A percentile compares a stretch with the other conserved stretches of the same genome.
phyloP scores from a whole-genome alignment of 2,888 invertebrate species.

The Agrotis exclamationis region DNA sequence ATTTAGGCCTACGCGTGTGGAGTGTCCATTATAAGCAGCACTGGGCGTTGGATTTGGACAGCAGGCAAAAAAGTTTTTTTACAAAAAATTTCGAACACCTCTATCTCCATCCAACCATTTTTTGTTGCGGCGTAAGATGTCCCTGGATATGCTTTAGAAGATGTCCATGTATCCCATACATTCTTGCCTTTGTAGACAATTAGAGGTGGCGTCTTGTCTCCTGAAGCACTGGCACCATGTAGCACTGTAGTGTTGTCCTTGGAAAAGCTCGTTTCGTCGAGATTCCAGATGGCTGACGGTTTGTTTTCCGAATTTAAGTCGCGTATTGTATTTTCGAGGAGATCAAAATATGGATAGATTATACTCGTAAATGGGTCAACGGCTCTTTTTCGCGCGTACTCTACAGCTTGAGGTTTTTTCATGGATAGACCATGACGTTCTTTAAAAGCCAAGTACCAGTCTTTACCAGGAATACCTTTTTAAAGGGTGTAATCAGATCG shows the following conservation, averaged over 20 bases:
- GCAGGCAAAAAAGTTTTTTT: too few relatives aligned
- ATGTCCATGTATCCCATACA: constrained; percentile 23
- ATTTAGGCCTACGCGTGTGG: too few relatives aligned
- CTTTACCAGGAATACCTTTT: constrained; percentile 27
- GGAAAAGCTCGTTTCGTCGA: constrained; percentile 17
- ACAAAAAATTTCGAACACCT: too few relatives aligned
- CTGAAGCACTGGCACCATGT: constrained; percentile 38
- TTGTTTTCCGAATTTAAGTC: constrained; percentile 8
- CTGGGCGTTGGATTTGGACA: too few relatives aligned
- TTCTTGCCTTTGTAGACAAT: constrained; percentile 33
- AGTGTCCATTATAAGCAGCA: too few relatives aligned
- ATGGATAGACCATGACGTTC: constrained; percentile 15
- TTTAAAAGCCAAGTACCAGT: constrained; percentile 24
- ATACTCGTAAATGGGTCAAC: constrained; percentile 18
- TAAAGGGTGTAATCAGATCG: constrained; percentile 12
- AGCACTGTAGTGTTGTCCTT: constrained; percentile 45
- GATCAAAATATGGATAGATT: constrained; percentile 1
- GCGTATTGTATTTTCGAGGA: constrained; percentile 7
- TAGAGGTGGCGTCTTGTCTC: constrained; percentile 41
- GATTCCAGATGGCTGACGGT: constrained; percentile 16
- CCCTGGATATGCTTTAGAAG: constrained; percentile 12
- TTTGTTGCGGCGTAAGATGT: constrained; percentile 20
- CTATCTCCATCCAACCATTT: constrained; percentile 8
- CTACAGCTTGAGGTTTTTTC: constrained; percentile 31
- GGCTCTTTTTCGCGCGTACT: constrained; percentile 20